Evolutionary conservation across 1,140 invertebrate species (phyloP).

Genomic region (Macrostomum lignano): DNA sequence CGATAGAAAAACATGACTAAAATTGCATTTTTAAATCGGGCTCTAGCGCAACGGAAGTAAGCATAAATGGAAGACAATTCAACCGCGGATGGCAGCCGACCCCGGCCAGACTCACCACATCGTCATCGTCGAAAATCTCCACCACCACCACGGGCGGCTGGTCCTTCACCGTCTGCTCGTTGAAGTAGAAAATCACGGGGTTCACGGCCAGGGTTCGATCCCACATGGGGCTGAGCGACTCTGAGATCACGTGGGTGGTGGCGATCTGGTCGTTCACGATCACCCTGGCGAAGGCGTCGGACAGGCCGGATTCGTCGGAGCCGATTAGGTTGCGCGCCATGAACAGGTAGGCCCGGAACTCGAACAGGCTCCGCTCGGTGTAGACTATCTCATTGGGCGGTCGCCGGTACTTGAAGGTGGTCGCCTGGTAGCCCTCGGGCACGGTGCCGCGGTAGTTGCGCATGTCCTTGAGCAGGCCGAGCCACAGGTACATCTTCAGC

Average conservation of each 20-base stretch:
- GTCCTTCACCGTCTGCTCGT: conserved; percentile 14
- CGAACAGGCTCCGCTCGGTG: conserved; percentile 17
- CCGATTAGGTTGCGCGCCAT: conserved; percentile 28
- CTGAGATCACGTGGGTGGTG: conserved; percentile 19
- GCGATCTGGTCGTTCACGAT: conserved; percentile 26
- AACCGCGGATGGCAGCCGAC: too few species aligned
- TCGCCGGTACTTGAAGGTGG: neutral
- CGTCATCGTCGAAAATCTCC: conserved; percentile 27
- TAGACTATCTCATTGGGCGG: conserved; percentile 3
- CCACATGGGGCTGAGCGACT: conserved; percentile 27
- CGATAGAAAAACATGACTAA: neutral
- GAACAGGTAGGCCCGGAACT: conserved; percentile 29
- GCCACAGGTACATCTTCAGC: conserved; percentile 33
- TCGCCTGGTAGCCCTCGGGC: neutral
- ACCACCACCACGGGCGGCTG: conserved; percentile 22
- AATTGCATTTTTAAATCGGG: conserved; percentile 11
- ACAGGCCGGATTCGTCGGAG: conserved; percentile 27
- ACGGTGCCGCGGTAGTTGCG: neutral
- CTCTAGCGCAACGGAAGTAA: too few species aligned
- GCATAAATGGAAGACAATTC: too few species aligned
- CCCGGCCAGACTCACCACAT: conserved; percentile 28
- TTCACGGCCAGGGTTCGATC: conserved; percentile 28
- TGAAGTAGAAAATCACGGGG: conserved; percentile 20
- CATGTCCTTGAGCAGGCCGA: conserved; percentile 29
- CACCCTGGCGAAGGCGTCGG: conserved; percentile 28